phyloP scores from a whole-genome alignment of 2,888 invertebrate species.

The Gari tellinella region DNA sequence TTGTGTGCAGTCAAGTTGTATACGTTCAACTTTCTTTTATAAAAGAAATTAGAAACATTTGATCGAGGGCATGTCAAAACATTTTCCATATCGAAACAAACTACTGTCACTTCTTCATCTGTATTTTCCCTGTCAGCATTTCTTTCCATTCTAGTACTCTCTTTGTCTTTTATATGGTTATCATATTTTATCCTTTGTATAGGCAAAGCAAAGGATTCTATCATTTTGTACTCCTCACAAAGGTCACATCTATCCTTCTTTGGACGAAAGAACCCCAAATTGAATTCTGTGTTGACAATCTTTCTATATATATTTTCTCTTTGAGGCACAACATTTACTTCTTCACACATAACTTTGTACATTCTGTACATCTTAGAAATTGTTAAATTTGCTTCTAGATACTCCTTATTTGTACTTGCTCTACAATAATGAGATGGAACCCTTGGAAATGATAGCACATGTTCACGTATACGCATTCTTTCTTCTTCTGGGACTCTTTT shows the following conservation, averaged over 20 bases:
- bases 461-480: conserved; percentile 12
- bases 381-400: conserved; percentile 30
- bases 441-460: conserved; percentile 40
- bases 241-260: conserved; percentile 28
- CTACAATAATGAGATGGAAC: conserved; percentile 39
- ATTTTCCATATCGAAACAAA: conserved; percentile 57
- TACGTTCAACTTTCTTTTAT: conserved; percentile 52
- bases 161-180: conserved; percentile 27
- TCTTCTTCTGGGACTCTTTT: conserved; percentile 12
- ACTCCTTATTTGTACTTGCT: conserved; percentile 23
- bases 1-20: conserved; percentile 50
- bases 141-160: conserved; percentile 28
- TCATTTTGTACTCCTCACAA: conserved; percentile 32
- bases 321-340: conserved; percentile 6
- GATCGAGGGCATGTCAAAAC: conserved; percentile 40
- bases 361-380: conserved; percentile 40
- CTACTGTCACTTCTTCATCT: conserved; percentile 10
- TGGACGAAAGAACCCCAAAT: conserved; percentile 33
- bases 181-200: conserved; percentile 22
- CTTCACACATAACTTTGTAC: conserved; percentile 29
- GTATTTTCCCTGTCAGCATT: conserved; percentile 25
- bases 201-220: background rate
- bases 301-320: conserved; percentile 27
- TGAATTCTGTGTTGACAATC: conserved; percentile 41
- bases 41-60: conserved; percentile 48